Evolutionary conservation across 2,113 vertebrate genomes (phyloP), one percentile per base, ranked within the genome.

Genomic region (Antechinus flavipes): DNA sequence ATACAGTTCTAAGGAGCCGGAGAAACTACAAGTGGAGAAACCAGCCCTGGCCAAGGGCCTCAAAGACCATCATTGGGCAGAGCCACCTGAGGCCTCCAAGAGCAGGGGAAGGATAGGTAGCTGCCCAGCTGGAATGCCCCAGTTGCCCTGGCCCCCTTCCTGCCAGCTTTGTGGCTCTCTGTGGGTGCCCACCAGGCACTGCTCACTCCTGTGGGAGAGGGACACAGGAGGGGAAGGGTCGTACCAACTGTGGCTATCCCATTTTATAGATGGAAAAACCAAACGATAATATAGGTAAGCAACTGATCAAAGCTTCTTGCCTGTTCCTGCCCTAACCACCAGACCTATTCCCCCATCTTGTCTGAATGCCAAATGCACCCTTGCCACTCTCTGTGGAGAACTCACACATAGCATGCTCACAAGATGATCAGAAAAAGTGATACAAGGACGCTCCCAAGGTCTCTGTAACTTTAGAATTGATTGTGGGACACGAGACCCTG

Each of bases 191-290:
- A n/a, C 35, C 35, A 76, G 68, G n/a, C 14, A 42, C 35, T 76
- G 68, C 68, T 76, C 35, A 6, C 4, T 19, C n/a, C 16, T 22
- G 68, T 76, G 68, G 35, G 16, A 8, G 35, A 76, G 14, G 25
- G 68, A 22, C 35, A 19, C 30, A 5, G 68, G 68, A 76, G 30
- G 30, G 61, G 4, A 16, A 68, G 30, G 35, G 19, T 7, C 1
- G 4, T 16, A n/a, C 35, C 30, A n/a, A n/a, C 16, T 19, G 14
- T n/a, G 9, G 61, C 42, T 42, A 35, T 96, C 96, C 61, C 54
- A 93, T 93, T 91, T 96, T 95, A 90, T 93, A 98, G 93, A 92
- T 90, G 93, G 49, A 96, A 92, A 97, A 96, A 93, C 0, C 53
- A 91, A 94, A 96, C 91, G 94, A 54, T 76, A 94, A 90, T 96